Evolutionary conservation across 2,113 vertebrate species (phyloP).

Genomic region (Elachura formosa): DNA sequence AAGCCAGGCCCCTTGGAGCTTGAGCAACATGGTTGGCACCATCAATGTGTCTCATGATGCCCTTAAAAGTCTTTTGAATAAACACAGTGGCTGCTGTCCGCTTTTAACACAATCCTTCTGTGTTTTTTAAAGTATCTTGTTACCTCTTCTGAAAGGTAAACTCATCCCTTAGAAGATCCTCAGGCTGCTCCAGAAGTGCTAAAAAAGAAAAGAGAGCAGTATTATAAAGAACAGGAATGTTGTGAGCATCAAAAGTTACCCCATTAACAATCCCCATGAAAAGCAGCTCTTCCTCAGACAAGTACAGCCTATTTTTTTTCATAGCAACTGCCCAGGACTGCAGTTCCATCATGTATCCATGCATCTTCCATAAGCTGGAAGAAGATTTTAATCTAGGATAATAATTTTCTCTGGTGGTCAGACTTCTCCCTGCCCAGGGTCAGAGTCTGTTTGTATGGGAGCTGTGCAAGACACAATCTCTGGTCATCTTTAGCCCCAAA

Average conservation of each 20-base stretch:
- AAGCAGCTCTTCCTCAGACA: background rate
- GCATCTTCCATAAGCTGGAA: background rate
- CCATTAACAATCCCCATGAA: background rate
- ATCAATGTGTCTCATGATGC: background rate
- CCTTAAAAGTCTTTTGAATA: background rate
- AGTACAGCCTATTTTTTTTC: background rate
- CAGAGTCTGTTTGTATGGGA: background rate
- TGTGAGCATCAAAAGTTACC: background rate
- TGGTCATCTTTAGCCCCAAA: rapidly evolving
- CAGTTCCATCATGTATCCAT: background rate
- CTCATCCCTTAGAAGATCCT: background rate
- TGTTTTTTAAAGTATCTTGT: slow-evolving; percentile 23
- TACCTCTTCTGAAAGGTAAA: slow-evolving; percentile 1
- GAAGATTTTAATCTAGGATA: background rate
- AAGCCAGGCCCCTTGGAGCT: background rate
- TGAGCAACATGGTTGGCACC: background rate
- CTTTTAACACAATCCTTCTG: background rate
- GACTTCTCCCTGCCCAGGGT: background rate
- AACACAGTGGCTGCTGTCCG: rapidly evolving
- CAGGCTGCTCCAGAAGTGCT: background rate
- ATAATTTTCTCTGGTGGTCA: background rate
- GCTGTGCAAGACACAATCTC: background rate
- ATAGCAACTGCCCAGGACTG: background rate
- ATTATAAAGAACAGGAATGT: background rate
- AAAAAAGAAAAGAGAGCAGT: background rate